These are phyloP conservation scores for Lithobates sylvaticus DNA, from an alignment of 2,797 vertebrate species.

Conservation along the genomic window DNA sequence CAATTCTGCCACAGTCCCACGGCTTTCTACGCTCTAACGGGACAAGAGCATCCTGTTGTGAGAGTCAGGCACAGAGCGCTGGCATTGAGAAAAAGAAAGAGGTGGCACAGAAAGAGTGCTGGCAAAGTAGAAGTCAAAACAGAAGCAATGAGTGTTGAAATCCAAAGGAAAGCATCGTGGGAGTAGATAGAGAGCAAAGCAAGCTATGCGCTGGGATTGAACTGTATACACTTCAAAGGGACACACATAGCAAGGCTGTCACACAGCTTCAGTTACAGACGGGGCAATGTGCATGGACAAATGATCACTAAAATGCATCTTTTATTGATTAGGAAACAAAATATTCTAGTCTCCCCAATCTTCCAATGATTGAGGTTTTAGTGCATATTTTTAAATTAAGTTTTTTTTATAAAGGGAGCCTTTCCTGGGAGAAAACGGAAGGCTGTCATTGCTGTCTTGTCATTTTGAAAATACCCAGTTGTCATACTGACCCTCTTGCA, in stretches of 20 bases:
- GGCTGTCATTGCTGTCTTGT: too few relatives aligned
- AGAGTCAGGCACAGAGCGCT: constrained; percentile 9
- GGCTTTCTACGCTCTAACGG: constrained; percentile 24
- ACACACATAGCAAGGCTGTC: neutral
- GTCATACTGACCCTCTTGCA: too few relatives aligned
- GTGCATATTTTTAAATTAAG: neutral
- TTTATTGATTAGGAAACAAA: neutral
- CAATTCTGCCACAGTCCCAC: constrained; percentile 26
- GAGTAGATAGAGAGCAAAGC: neutral
- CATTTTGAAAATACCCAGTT: too few relatives aligned
- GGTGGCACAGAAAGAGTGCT: constrained; percentile 8
- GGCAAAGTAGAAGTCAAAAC: constrained; percentile 7
- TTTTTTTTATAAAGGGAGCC: neutral
- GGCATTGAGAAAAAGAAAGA: constrained; percentile 26
- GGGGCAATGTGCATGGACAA: neutral
- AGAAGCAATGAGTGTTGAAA: neutral
- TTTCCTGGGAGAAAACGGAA: too few relatives aligned
- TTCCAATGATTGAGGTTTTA: neutral
- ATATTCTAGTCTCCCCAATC: neutral
- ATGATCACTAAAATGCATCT: neutral
- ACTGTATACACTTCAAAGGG: neutral
- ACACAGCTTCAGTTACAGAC: neutral
- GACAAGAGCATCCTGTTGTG: constrained; percentile 36
- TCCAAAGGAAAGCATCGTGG: neutral
- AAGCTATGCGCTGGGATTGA: neutral